Percentiles rank a stretch among this genome's conserved stretches.
These are phyloP conservation scores for Bucco capensis DNA, from an alignment of 2,113 vertebrate genomes.

Conservation along the genomic window DNA sequence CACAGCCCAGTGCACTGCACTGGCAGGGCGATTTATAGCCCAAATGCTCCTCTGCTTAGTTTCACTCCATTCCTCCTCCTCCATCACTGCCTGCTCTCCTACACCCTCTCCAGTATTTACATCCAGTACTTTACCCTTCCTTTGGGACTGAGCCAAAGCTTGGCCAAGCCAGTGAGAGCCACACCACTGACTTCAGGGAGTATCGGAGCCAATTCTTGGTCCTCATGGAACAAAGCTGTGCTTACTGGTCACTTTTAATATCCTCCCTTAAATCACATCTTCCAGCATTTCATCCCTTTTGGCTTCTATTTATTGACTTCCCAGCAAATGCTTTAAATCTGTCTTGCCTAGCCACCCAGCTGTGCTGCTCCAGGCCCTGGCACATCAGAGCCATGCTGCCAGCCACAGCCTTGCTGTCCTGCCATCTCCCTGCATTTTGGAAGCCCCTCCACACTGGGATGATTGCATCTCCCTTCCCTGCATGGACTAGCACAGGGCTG, in stretches of 20 bases:
- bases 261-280: slow-evolving; percentile 16
- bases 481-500: not conserved
- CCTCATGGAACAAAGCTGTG: not conserved
- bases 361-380: not conserved
- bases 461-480: not conserved
- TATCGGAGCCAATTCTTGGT: not conserved
- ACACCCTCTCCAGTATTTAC: not conserved
- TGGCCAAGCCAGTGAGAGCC: not conserved
- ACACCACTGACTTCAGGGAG: not conserved
- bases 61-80: not conserved
- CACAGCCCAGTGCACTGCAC: not conserved
- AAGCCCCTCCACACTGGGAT: rapidly evolving
- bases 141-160: not conserved
- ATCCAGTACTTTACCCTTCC: not conserved
- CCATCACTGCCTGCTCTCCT: not conserved
- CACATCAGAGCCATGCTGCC: rapidly evolving
- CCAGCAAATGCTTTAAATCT: slow-evolving; percentile 5
- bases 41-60: not conserved
- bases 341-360: not conserved
- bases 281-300: slow-evolving; percentile 9
- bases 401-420: not conserved
- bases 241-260: not conserved
- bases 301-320: not conserved
- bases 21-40: not conserved
- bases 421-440: not conserved